These are phyloP conservation scores for Drosophila koepferae DNA, from an alignment of 2,888 invertebrate species.

Conservation along the genomic window DNA sequence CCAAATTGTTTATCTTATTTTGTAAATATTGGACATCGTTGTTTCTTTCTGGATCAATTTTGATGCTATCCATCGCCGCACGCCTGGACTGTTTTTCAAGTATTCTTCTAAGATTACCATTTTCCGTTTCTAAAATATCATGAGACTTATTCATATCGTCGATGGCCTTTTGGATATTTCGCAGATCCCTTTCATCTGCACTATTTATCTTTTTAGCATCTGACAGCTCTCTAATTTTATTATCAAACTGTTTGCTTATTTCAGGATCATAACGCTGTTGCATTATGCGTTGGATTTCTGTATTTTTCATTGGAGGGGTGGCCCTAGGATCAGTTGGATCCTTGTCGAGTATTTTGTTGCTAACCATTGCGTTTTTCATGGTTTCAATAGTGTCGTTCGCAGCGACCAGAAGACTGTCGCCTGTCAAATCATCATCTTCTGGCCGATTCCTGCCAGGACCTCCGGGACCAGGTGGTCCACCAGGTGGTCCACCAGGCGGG, in stretches of 20 bases:
- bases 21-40: slow-evolving; percentile 76
- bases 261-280: slow-evolving; percentile 64
- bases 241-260: slow-evolving; percentile 59
- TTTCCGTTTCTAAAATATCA: slow-evolving; percentile 78
- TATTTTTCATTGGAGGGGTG: slow-evolving; percentile 59
- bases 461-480: slow-evolving; percentile 5
- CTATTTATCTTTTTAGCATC: slow-evolving; percentile 66
- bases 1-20: slow-evolving; percentile 69
- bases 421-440: slow-evolving; percentile 28
- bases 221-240: slow-evolving; percentile 71
- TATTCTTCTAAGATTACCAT: slow-evolving; percentile 70
- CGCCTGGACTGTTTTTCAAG: slow-evolving; percentile 77
- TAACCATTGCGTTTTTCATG: slow-evolving; percentile 67
- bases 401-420: slow-evolving; percentile 74
- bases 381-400: slow-evolving; percentile 66
- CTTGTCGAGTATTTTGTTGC: slow-evolving; percentile 66
- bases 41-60: slow-evolving; percentile 68
- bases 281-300: slow-evolving; percentile 70
- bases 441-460: not conserved
- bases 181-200: slow-evolving; percentile 72
- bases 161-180: slow-evolving; percentile 62
- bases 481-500: not conserved
- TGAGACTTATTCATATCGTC: slow-evolving; percentile 77
- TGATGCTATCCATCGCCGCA: slow-evolving; percentile 55
- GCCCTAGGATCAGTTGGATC: slow-evolving; percentile 53